Evolutionary conservation across 2,888 invertebrate genomes (phyloP).

Genomic region (Andricus quercusramuli): DNA sequence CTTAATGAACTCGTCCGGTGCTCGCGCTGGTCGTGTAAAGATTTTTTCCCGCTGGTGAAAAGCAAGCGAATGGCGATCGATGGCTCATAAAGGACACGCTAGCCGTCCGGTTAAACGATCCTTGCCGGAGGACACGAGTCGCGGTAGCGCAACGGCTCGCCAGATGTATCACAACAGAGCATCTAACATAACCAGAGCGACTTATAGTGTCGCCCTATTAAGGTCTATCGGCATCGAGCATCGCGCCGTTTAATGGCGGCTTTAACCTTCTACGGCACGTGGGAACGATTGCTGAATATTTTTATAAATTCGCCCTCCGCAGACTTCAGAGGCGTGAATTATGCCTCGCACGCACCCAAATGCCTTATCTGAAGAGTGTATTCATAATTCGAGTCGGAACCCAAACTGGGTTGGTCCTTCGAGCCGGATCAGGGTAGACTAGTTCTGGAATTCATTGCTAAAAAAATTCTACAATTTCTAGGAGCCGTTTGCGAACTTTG

Average conservation of each 20-base stretch:
- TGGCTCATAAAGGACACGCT: slow-evolving; percentile 48
- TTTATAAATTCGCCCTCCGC: slow-evolving; percentile 2
- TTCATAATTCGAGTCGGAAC: neutral
- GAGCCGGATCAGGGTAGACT: neutral
- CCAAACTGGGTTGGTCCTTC: neutral
- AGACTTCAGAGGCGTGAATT: slow-evolving; percentile 22
- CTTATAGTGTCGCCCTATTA: slow-evolving; percentile 55
- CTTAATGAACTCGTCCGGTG: slow-evolving; percentile 38
- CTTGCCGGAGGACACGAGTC: slow-evolving; percentile 37
- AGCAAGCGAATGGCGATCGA: slow-evolving; percentile 46
- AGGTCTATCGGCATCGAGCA: slow-evolving; percentile 57
- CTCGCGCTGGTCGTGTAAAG: slow-evolving; percentile 30
- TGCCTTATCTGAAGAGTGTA: neutral
- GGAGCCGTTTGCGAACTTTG: too few relatives aligned
- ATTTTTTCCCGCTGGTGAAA: slow-evolving; percentile 22
- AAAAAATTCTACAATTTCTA: too few relatives aligned
- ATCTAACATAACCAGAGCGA: slow-evolving; percentile 48
- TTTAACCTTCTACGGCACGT: slow-evolving; percentile 61
- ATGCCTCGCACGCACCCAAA: neutral
- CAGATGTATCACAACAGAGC: slow-evolving; percentile 43
- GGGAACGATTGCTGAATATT: slow-evolving; percentile 56
- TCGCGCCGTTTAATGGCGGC: slow-evolving; percentile 61
- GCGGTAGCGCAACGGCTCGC: slow-evolving; percentile 33
- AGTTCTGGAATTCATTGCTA: too few relatives aligned
- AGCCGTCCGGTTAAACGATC: slow-evolving; percentile 45